Evolutionary conservation across 2,888 invertebrate species (phyloP), one percentile per base, ranked within the genome.

Genomic region (Axea sp.): DNA sequence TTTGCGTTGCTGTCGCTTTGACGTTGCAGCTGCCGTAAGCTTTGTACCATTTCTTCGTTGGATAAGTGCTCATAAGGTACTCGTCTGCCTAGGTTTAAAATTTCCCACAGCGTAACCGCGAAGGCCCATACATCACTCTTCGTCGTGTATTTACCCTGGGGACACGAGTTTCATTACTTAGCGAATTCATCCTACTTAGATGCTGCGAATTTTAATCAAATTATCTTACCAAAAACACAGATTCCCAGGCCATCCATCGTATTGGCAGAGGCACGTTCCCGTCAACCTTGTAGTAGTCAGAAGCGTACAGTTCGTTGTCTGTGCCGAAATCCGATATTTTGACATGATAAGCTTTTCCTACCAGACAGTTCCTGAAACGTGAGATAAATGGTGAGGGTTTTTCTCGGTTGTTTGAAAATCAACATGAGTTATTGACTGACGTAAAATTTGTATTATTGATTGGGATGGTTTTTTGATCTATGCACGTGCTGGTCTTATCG

Each of bases 71-170:
- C 93, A 87, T 92, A 96, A 0, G 96, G 96, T 68, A 92, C 91
- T 49, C 93, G 91, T 41, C 94, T 90, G 77, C 95, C 94, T 55
- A 93, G 89, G 5, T 93, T 93, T 81, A 95, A 90, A 65, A 97
- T 92, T 88, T 97, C 96, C 92, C 96, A 95, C 41, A 96, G 88
- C 0, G 95, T 95, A 11, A 96, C 94, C 0, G 93, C 96, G 87
- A 95, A 96, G 7, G 96, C 92, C 96, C 96, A 97, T 0, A 96
- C 95, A 87, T 97, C 96, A 83, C 94, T 95, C 88, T 95, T 95
- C 67, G 95, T 95, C 53, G 96, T 95, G 88, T 96, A 96, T 82
- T 93, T 93, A 11, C 94, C 95, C 92, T 93, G 87, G 9, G 86
- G 86, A 68, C 67, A 31, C 39, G 69, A 14, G 6, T 45, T 37